These are phyloP conservation scores for Melanophora roralis DNA, from an alignment of 2,888 invertebrate species.

Conservation along the genomic window DNA sequence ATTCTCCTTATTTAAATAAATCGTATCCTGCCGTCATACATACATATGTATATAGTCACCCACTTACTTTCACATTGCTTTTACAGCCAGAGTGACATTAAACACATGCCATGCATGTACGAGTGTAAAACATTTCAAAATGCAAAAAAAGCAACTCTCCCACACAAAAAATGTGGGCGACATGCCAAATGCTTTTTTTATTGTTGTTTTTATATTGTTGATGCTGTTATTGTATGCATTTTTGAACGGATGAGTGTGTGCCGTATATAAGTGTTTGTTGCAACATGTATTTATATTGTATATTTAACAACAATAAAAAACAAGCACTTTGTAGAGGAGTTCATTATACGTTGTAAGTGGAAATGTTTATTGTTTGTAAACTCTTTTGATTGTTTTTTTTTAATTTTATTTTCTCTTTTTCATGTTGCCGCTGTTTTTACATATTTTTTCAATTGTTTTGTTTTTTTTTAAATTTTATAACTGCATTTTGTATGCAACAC, in stretches of 20 bases:
- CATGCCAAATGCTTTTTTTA: conserved; percentile 51
- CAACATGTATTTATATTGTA: conserved; percentile 58
- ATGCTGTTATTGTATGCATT: conserved; percentile 6
- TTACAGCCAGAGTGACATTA: conserved; percentile 4
- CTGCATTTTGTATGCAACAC: not conserved
- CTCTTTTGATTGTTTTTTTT: conserved; percentile 40
- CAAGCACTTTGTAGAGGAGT: conserved; percentile 55
- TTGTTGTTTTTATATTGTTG: conserved; percentile 36
- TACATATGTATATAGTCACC: too few species aligned
- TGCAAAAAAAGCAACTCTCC: not conserved
- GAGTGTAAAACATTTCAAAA: conserved; percentile 45
- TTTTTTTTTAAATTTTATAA: not conserved
- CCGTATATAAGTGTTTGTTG: conserved; percentile 38
- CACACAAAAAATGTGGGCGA: conserved; percentile 46
- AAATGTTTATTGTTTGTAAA: conserved; percentile 59
- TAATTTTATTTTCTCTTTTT: not conserved
- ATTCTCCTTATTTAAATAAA: too few species aligned
- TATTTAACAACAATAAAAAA: conserved; percentile 46
- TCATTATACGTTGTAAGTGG: conserved; percentile 60
- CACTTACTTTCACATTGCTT: not conserved
- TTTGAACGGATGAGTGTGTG: not conserved
- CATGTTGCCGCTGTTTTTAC: conserved; percentile 25
- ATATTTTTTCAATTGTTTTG: not conserved
- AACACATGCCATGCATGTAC: conserved; percentile 17
- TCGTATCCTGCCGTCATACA: not conserved